Percentiles rank a stretch among this genome's conserved stretches.
These are phyloP conservation scores for Darevskia nairensis DNA, from an alignment of 2,797 vertebrate genomes.

Conservation along the genomic window DNA sequence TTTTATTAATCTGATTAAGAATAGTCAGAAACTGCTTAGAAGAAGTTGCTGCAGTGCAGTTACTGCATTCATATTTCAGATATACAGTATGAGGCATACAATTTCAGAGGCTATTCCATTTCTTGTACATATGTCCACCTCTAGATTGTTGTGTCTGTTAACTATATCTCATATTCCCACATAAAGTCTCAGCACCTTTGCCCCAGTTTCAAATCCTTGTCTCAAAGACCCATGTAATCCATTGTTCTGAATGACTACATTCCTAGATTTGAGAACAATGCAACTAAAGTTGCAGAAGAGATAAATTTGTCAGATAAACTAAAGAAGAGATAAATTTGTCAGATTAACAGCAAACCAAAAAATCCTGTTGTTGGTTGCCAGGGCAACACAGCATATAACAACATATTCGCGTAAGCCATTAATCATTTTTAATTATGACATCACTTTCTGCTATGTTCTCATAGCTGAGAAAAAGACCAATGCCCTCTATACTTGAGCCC, in stretches of 20 bases:
- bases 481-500: not conserved
- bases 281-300: constrained; percentile 42
- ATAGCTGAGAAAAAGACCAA: not conserved
- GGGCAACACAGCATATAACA: constrained; percentile 59
- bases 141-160: not conserved
- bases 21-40: not conserved
- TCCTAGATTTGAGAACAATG: constrained; percentile 29
- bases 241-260: not conserved
- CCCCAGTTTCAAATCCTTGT: constrained; percentile 2
- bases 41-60: not conserved
- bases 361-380: constrained; percentile 27
- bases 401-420: constrained; percentile 55
- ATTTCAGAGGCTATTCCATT: not conserved
- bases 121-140: not conserved
- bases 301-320: constrained; percentile 9
- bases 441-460: constrained; percentile 35
- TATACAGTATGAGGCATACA: not conserved
- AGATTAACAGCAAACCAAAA: constrained; percentile 43
- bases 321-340: constrained; percentile 3
- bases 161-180: accelerated
- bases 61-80: not conserved
- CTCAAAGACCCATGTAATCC: not conserved
- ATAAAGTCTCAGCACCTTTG: not conserved
- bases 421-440: constrained; percentile 62
- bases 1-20: not conserved